Evolutionary conservation across 2,113 vertebrate genomes (phyloP), one percentile per base, ranked within the genome.

Genomic region (Neogobius melanostomus): DNA sequence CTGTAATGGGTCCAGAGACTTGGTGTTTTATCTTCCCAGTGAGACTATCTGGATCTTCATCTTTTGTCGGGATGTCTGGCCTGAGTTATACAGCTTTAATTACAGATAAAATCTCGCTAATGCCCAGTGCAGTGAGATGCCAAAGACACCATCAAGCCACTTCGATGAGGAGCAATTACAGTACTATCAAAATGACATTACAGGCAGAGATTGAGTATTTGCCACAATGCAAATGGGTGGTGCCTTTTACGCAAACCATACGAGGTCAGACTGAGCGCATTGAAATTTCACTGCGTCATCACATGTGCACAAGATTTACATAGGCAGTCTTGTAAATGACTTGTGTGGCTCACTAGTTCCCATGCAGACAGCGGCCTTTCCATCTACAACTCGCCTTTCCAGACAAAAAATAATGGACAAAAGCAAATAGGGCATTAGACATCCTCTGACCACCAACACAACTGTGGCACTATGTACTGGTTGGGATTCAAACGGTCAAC

Each of bases 301-400:
- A 17, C 21, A 21, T 11, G 72, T 54, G 68, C 28, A 36, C 28
- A 36, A 36, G 82, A 67, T 82, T 85, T 77, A 67, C 54, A 70
- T 71, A 57, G 74, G 70, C 75, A 77, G 74, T 66, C 49, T 65
- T 44, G 50, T 80, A 6, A 84, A 74, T 78, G 74, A 82, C 89
- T 79, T 54, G 81, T 67, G 17, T 7, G 48, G 28, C 66, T 66
- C 28, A 11, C 50, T 36, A 36, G 28, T 63, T 63, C 43, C 70
- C 36, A 71, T 52, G 5, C 47, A 76, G 69, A 73, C 66, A 63
- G 46, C 71, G 53, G 21, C 21, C 1, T 21, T 21, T 21, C 2
- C 21, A 21, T 21, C 21, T 21, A 36, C 28, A 36, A 36, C 28
- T 36, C 3, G 28, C 28, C 28, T 36, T 36, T 36, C 28, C 28